Base-by-base conservation (phyloP, 1,140 invertebrate species). In the Temnothorax curvispinosus region DNA sequence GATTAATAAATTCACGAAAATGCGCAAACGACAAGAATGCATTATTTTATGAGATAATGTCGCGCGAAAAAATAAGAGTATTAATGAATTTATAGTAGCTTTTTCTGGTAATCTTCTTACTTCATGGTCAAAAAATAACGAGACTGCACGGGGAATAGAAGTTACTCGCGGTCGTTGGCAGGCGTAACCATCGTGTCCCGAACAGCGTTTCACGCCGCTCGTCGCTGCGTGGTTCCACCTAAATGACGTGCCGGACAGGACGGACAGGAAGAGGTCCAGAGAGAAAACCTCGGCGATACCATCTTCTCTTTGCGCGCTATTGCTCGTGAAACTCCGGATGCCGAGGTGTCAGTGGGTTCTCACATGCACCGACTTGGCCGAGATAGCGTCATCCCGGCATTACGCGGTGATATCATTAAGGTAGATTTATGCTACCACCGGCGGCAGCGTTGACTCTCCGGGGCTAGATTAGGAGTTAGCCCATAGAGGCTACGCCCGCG, bases 281-380 rank as follows among this genome's bases (percentile, higher is more conserved):
- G 50, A 72, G 88, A 85, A 88, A 90, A 90, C 27, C 82, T 50
- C 54, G 27, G 47, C 77, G 92, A 93, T 93, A 92, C 87, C 62
- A 93, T 94, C 93, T 91, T 85, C 76, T 81, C 69, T 87, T 81
- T 87, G 87, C 87, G 84, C 81, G 86, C 89, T 90, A 92, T 93
- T 87, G 84, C 85, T 85, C 82, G 74, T 81, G 86, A 90, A 88
- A 91, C 71, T 88, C 60, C 72, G 87, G 92, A 91, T 92, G 21
- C 38, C 69, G 90, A 94, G 93, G 92, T 93, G 93, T 94, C 93
- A 91, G 92, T 78, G 72, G 90, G 92, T 94, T 94, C 93, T 94
- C 93, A 94, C 92, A 93, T 92, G 87, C 91, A 86, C 86, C 85
- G 75, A 90, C 54, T 27, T 74, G 47, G 86, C 38, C 65, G 91